A percentile compares a stretch with the other conserved stretches of the same genome.
phyloP scores from a whole-genome alignment of 2,797 vertebrate genomes.

The Centropyge bicolor region DNA sequence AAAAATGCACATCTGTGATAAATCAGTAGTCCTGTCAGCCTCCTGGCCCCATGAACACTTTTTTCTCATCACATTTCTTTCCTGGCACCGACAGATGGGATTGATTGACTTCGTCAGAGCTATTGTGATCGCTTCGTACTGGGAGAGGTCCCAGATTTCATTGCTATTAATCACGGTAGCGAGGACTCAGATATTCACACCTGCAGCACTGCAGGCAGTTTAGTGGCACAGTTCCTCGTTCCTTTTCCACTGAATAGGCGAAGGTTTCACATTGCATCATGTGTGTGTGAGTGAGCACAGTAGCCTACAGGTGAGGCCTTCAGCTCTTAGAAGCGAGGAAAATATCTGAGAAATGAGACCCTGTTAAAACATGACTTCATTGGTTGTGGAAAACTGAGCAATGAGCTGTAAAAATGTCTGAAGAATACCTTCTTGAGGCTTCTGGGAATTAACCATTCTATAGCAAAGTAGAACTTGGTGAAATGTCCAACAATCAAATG shows the following conservation, averaged over 20 bases:
- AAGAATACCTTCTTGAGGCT: background rate
- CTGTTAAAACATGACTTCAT: conserved; percentile 77
- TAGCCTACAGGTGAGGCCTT: conserved; percentile 77
- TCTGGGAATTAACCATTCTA: background rate
- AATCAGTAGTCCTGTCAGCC: conserved; percentile 69
- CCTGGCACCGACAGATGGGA: conserved; percentile 70
- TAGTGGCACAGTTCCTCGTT: conserved; percentile 80
- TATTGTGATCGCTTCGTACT: conserved; percentile 68
- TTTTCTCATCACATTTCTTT: conserved; percentile 59
- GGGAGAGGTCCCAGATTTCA: conserved; percentile 78
- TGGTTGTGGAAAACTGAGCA: conserved; percentile 52
- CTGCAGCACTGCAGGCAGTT: conserved; percentile 87
- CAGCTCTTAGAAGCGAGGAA: conserved; percentile 45
- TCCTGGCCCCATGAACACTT: conserved; percentile 58
- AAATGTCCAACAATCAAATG: background rate
- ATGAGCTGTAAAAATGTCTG: conserved; percentile 17
- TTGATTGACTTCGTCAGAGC: conserved; percentile 78
- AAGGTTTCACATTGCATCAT: conserved; percentile 87
- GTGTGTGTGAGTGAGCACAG: conserved; percentile 71
- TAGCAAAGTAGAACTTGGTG: background rate
- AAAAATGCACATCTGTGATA: conserved; percentile 80
- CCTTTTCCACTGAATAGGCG: conserved; percentile 75
- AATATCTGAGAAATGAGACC: conserved; percentile 70
- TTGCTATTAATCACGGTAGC: conserved; percentile 85
- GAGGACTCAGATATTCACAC: conserved; percentile 84